Conservation (phyloP, 2,113 vertebrate species). For the Otocyon megalotis region DNA sequence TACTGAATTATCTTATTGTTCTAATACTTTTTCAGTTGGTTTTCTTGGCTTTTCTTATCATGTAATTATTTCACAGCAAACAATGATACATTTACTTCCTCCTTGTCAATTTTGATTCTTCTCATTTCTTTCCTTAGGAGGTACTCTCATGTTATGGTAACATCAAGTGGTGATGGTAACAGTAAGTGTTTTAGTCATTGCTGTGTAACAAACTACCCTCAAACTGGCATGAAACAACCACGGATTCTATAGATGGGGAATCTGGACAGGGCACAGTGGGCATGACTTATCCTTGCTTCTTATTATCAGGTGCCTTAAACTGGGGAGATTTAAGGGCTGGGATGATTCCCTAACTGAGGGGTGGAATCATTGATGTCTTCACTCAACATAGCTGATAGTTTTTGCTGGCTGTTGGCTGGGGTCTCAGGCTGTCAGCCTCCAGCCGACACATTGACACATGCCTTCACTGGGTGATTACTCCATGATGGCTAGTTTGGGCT, state of each 20-base stretch:
- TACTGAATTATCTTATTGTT: neutral
- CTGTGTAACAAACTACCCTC: neutral
- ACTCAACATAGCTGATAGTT: neutral
- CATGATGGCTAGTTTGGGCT: neutral
- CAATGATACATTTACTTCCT: neutral
- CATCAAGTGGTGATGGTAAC: neutral
- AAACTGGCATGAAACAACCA: neutral
- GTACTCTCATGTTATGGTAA: neutral
- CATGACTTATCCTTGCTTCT: neutral
- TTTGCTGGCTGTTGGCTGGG: neutral
- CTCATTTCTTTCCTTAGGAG: neutral
- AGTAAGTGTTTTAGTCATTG: neutral
- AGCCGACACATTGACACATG: neutral
- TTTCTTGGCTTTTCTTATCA: neutral
- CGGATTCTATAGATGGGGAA: neutral
- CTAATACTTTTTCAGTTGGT: neutral
- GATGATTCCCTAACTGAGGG: neutral
- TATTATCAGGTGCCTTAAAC: neutral
- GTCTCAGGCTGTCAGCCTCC: neutral
- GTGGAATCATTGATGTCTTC: neutral
- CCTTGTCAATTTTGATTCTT: neutral
- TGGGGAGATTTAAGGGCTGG: neutral
- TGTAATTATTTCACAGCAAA: slow-evolving; percentile 17
- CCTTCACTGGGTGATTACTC: neutral
- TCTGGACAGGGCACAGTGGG: neutral